Conservation (phyloP, 2,888 invertebrate species). For the Vesta saturnalis region DNA sequence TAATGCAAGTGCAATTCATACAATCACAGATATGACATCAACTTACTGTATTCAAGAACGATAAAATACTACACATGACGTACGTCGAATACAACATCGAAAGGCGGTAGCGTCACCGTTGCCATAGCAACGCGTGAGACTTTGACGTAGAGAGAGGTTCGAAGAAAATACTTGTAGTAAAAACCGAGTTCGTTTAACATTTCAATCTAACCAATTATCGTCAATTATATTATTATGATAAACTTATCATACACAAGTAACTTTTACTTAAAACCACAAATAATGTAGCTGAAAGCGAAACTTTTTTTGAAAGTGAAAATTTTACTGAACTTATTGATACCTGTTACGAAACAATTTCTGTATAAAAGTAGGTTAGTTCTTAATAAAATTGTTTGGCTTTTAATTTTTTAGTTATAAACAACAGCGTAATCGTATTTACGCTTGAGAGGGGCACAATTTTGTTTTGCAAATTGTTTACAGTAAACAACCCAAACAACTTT, state of each 20-base stretch:
- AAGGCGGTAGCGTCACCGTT: constrained; percentile 57
- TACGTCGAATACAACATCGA: constrained; percentile 45
- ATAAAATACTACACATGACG: constrained; percentile 38
- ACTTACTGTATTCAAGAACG: too few relatives aligned
- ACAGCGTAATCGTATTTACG: too few relatives aligned
- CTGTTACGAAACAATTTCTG: background rate
- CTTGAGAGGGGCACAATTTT: background rate
- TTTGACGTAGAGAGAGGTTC: constrained; percentile 51
- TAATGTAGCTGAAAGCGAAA: background rate
- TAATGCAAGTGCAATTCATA: constrained; percentile 46
- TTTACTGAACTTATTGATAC: too few relatives aligned
- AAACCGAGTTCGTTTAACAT: constrained; percentile 6
- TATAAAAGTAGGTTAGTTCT: background rate
- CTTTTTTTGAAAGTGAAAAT: background rate
- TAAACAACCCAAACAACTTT: constrained; percentile 1
- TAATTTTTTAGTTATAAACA: background rate
- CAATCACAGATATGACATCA: constrained; percentile 17
- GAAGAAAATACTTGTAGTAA: constrained; percentile 23
- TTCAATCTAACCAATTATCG: constrained; percentile 26
- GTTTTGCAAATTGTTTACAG: background rate
- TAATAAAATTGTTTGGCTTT: background rate
- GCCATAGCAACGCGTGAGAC: constrained; percentile 55
- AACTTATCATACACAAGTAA: background rate
- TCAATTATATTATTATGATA: constrained; percentile 12
- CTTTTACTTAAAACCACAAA: background rate